Conservation (phyloP, 2,113 vertebrate species). For the Podarcis raffonei region DNA sequence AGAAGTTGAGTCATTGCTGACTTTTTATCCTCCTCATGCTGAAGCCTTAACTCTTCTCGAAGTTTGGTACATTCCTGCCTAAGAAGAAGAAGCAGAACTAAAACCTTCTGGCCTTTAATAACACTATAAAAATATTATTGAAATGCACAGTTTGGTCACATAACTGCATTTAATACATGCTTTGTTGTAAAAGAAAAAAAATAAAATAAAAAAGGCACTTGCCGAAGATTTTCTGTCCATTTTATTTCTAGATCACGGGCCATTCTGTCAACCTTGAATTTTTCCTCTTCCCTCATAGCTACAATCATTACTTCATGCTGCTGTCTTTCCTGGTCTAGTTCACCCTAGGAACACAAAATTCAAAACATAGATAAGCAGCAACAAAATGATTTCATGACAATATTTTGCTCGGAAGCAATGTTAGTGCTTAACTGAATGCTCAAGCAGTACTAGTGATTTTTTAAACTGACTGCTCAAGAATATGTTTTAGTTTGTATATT, state of each 20-base stretch:
- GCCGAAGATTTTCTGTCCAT: slow-evolving; percentile 93
- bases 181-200: neutral
- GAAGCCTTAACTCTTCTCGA: slow-evolving; percentile 90
- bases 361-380: slow-evolving; percentile 39
- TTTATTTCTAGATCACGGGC: slow-evolving; percentile 95
- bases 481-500: neutral
- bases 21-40: slow-evolving; percentile 92
- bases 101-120: slow-evolving; percentile 6
- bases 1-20: slow-evolving; percentile 87
- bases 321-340: slow-evolving; percentile 90
- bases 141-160: neutral
- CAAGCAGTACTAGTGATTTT: neutral
- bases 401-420: neutral
- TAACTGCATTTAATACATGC: neutral
- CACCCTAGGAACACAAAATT: slow-evolving; percentile 80
- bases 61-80: slow-evolving; percentile 97
- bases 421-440: neutral
- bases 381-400: slow-evolving; percentile 49
- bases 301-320: slow-evolving; percentile 89
- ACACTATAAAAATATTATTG: slow-evolving; percentile 7
- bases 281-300: slow-evolving; percentile 91
- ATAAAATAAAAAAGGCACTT: slow-evolving; percentile 72
- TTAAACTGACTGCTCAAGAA: neutral
- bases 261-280: slow-evolving; percentile 91
- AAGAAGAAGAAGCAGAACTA: slow-evolving; percentile 54